Evolutionary conservation across 2,113 vertebrate species (phyloP).

Genomic region (Riparia riparia): DNA sequence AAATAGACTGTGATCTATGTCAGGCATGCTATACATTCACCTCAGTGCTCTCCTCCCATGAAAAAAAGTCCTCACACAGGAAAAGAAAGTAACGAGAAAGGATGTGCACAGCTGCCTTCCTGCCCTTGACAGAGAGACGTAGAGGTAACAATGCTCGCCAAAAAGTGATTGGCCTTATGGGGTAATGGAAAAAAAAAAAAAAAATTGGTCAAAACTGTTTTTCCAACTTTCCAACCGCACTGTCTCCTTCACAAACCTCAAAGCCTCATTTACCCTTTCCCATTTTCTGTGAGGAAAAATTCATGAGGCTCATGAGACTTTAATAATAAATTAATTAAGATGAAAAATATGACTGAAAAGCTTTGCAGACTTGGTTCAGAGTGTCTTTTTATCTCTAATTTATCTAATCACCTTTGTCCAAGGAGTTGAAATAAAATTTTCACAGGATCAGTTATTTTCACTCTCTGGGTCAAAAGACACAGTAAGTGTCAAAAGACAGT

Average conservation of each 20-base stretch:
- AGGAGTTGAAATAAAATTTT: background rate
- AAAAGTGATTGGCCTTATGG: background rate
- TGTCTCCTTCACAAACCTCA: background rate
- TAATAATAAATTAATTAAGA: background rate
- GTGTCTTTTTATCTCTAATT: background rate
- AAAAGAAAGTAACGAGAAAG: background rate
- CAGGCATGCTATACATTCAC: fast-evolving
- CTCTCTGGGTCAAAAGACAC: background rate
- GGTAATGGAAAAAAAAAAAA: background rate
- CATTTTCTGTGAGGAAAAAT: background rate
- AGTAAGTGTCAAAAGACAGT: background rate
- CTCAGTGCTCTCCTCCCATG: background rate
- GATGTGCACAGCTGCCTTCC: background rate
- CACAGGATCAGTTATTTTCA: background rate
- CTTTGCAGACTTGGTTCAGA: background rate
- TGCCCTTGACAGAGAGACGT: background rate
- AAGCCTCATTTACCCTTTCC: background rate
- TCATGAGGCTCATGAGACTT: background rate
- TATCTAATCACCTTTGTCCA: background rate
- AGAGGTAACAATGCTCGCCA: background rate
- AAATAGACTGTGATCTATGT: background rate
- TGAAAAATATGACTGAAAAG: background rate
- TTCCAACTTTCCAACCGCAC: background rate
- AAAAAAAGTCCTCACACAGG: background rate
- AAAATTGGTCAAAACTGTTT: background rate